Conservation (phyloP, 2,113 vertebrate species). For the Pollimyrus isidori region DNA sequence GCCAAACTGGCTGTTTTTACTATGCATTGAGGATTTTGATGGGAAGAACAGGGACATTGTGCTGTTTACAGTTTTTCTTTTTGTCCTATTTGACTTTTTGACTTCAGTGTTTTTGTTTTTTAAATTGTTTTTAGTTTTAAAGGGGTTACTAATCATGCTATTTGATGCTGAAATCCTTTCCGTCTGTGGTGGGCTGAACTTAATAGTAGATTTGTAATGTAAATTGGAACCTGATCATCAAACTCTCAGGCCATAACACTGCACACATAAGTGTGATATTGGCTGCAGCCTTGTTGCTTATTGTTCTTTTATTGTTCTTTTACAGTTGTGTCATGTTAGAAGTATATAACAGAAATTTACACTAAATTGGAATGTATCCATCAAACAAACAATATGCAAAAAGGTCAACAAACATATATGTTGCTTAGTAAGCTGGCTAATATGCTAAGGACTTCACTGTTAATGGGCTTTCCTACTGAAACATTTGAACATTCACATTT, state of each 20-base stretch:
- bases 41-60: neutral
- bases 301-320: neutral
- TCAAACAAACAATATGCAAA: neutral
- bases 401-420: neutral
- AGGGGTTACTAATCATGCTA: neutral
- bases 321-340: neutral
- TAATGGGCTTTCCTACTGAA: neutral
- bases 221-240: neutral
- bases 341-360: neutral
- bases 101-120: neutral
- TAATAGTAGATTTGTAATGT: neutral
- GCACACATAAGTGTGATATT: neutral
- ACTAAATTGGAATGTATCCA: neutral
- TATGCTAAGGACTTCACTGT: neutral
- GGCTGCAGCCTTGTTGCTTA: neutral
- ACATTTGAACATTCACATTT: neutral
- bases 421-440: neutral
- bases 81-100: neutral
- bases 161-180: neutral
- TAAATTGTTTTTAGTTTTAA: neutral
- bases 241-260: neutral
- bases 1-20: neutral
- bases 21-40: neutral
- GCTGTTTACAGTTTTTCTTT: neutral
- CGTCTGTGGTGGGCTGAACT: neutral